phyloP scores from a whole-genome alignment of 2,113 vertebrate genomes.

The Sitta europaea region DNA sequence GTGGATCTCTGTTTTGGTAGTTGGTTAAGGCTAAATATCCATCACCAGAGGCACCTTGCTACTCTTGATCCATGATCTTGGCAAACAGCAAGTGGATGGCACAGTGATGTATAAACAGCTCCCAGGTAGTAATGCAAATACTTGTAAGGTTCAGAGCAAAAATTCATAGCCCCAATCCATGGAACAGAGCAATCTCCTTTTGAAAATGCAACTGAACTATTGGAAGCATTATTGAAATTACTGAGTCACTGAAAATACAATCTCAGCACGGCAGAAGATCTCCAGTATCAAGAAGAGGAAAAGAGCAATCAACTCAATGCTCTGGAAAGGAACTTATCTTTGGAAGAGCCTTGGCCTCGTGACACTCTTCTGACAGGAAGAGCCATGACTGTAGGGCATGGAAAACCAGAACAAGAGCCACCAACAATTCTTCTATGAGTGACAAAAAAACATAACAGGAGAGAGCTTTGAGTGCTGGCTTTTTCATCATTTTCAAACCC shows the following conservation, averaged over 20 bases:
- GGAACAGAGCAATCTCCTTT: neutral
- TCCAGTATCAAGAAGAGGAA: neutral
- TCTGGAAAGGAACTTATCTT: neutral
- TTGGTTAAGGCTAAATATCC: neutral
- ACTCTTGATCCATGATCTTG: neutral
- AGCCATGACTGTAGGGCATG: neutral
- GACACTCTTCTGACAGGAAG: neutral
- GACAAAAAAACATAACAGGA: neutral
- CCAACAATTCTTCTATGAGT: neutral
- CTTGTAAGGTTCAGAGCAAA: neutral
- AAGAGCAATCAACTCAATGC: neutral
- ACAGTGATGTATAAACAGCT: neutral
- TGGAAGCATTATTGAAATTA: neutral
- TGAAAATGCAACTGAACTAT: neutral
- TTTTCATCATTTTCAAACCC: neutral
- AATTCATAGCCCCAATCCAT: neutral
- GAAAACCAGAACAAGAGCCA: neutral
- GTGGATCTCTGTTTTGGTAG: neutral
- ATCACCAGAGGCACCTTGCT: neutral
- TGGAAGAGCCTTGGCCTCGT: neutral
- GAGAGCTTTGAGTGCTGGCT: accelerated
- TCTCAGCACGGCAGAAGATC: neutral
- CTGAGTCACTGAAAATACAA: neutral
- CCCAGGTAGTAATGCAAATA: neutral
- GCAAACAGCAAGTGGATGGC: neutral